A percentile compares a stretch with the other conserved stretches of the same genome.
These are phyloP conservation scores for Drosophila greeni DNA, from an alignment of 2,888 invertebrate genomes.

Conservation along the genomic window DNA sequence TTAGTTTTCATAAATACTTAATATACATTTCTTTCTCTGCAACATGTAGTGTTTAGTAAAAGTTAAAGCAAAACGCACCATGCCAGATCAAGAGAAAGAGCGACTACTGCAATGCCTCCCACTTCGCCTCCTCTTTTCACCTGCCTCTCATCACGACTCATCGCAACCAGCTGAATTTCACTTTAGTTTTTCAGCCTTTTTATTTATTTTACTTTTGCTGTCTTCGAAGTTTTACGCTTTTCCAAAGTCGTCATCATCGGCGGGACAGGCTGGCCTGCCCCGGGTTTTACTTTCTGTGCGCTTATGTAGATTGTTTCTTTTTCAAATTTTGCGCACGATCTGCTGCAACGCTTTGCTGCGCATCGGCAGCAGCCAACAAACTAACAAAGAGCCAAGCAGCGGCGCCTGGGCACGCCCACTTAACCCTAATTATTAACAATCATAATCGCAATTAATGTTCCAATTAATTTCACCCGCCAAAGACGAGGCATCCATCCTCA, in stretches of 20 bases:
- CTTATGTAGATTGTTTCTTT: constrained; percentile 49
- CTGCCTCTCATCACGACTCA: constrained; percentile 29
- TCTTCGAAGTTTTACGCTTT: constrained; percentile 63
- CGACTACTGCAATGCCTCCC: constrained; percentile 41
- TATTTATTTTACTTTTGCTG: constrained; percentile 65
- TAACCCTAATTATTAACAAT: constrained; percentile 62
- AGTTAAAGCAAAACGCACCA: constrained; percentile 58
- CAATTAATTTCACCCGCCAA: constrained; percentile 50
- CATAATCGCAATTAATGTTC: constrained; percentile 45
- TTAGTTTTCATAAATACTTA: too few species aligned
- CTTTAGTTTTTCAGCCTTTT: constrained; percentile 70
- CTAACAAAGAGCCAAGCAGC: constrained; percentile 23
- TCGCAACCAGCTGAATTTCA: constrained; percentile 58
- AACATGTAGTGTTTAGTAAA: constrained; percentile 58
- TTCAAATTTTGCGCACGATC: constrained; percentile 73
- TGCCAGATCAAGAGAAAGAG: constrained; percentile 17
- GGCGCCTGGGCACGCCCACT: constrained; percentile 52
- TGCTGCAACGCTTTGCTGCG: constrained; percentile 70
- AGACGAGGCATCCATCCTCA: constrained; percentile 5
- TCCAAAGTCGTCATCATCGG: constrained; percentile 62
- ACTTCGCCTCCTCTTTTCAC: constrained; percentile 19
- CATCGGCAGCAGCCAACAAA: constrained; percentile 27
- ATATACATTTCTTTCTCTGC: not conserved
- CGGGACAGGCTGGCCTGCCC: not conserved
- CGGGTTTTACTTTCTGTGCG: constrained; percentile 67